Conservation (phyloP, 1,140 invertebrate species). For the Trialeurodes vaporariorum region DNA sequence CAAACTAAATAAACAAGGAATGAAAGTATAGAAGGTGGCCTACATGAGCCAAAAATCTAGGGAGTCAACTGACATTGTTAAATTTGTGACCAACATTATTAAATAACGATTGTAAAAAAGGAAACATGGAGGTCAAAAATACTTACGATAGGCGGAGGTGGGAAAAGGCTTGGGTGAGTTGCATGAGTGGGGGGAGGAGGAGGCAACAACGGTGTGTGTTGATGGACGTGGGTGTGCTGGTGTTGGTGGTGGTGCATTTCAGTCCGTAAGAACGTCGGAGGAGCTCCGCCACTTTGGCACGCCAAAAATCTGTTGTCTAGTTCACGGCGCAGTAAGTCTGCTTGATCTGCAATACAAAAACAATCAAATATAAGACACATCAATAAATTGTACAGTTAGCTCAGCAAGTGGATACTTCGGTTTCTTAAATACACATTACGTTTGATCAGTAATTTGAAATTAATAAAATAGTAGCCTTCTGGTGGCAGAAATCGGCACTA, state of each 20-base stretch:
- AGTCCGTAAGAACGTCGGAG: conserved; percentile 46
- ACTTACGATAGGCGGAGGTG: conserved; percentile 42
- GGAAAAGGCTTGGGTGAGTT: conserved; percentile 39
- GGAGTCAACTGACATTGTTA: too few relatives aligned
- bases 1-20: too few relatives aligned
- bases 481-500: too few relatives aligned
- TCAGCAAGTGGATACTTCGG: too few relatives aligned
- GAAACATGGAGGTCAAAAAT: too few relatives aligned
- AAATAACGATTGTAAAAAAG: too few relatives aligned
- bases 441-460: too few relatives aligned
- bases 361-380: neutral
- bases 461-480: too few relatives aligned
- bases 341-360: conserved; percentile 42
- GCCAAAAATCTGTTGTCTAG: conserved; percentile 81
- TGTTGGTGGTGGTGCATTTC: conserved; percentile 87
- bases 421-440: too few relatives aligned
- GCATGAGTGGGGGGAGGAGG: conserved; percentile 37
- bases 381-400: neutral
- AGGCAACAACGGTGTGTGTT: conserved; percentile 54
- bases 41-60: too few relatives aligned
- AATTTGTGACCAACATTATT: too few relatives aligned
- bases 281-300: conserved; percentile 43
- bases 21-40: too few relatives aligned
- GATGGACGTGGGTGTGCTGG: conserved; percentile 82
- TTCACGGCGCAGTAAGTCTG: conserved; percentile 79